These are phyloP conservation scores for Dimorphilus gyrociliatus DNA, from an alignment of 2,888 invertebrate species.

Conservation along the genomic window DNA sequence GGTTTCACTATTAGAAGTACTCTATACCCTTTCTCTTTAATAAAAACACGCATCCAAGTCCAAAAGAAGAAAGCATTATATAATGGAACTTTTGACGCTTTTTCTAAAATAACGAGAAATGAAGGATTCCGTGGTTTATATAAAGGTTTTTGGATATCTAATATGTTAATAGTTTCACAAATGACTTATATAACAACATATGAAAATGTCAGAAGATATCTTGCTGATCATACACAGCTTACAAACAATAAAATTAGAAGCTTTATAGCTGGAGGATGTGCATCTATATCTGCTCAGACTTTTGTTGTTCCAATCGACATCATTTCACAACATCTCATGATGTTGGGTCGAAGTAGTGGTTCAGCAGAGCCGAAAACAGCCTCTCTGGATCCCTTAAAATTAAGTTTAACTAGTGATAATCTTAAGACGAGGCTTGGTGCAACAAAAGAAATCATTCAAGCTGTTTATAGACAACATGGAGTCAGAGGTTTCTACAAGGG, in stretches of 20 bases:
- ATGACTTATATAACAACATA: constrained; percentile 70
- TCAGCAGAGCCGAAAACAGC: neutral
- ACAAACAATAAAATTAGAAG: constrained; percentile 42
- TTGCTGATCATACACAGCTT: constrained; percentile 47
- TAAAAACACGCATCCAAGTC: constrained; percentile 76
- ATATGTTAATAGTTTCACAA: constrained; percentile 48
- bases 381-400: constrained; percentile 2
- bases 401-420: constrained; percentile 5
- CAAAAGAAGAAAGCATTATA: constrained; percentile 49
- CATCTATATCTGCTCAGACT: constrained; percentile 81
- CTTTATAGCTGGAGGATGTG: constrained; percentile 70
- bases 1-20: constrained; percentile 58
- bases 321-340: constrained; percentile 88
- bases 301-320: constrained; percentile 92
- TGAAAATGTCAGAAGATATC: constrained; percentile 66
- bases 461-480: constrained; percentile 66
- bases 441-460: constrained; percentile 45
- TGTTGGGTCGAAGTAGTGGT: constrained; percentile 47
- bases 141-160: constrained; percentile 84
- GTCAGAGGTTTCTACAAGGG: constrained; percentile 77
- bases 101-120: constrained; percentile 60
- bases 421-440: constrained; percentile 15
- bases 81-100: constrained; percentile 62
- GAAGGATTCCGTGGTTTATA: constrained; percentile 78
- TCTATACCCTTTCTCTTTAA: constrained; percentile 76